Evolutionary conservation across 2,888 invertebrate genomes (phyloP), one percentile per base, ranked within the genome.

Genomic region (Galerucella nymphaeae): DNA sequence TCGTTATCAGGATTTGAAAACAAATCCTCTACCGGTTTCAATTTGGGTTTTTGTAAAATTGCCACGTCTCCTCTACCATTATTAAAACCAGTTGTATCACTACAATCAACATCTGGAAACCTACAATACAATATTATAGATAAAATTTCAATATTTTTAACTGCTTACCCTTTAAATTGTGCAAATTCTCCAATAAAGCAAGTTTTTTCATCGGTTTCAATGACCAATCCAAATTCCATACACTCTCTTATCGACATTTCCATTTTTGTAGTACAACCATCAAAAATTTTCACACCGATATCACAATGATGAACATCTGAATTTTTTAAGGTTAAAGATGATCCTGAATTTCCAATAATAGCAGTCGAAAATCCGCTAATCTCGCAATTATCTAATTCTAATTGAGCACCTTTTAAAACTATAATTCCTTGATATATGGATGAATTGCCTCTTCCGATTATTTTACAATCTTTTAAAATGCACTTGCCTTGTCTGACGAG

Each of bases 361-460:
- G 88, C 89, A n/a, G 88, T 88, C 10, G 88, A 87, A 81, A 91
- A 89, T 53, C 88, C 86, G 55, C 84, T 84, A 42, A 91, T 86
- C 16, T 85, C 80, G 65, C 89, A 90, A 75, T 88, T 85, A 13
- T 88, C 82, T 5, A 90, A 79, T 41, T 86, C 81, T 4, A 91
- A 75, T 73, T 86, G 80, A 71, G 85, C 81, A 77, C 87, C 85
- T 68, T 86, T 82, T 79, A 88, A 80, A 62, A 88, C 88, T n/a
- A 90, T 86, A 38, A 91, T 86, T 23, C 89, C 90, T 79, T 89
- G 87, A 65, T 89, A 89, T 2, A 89, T 89, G 8, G 88, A 87
- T 2, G 89, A 89, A 58, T 85, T 84, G 53, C 87, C 87, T 78
- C 88, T 86, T 1, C 89, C 89, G 55, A 87, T 78, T 63, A 91